phyloP scores from a whole-genome alignment of 2,797 vertebrate genomes.

The Parambassis ranga region DNA sequence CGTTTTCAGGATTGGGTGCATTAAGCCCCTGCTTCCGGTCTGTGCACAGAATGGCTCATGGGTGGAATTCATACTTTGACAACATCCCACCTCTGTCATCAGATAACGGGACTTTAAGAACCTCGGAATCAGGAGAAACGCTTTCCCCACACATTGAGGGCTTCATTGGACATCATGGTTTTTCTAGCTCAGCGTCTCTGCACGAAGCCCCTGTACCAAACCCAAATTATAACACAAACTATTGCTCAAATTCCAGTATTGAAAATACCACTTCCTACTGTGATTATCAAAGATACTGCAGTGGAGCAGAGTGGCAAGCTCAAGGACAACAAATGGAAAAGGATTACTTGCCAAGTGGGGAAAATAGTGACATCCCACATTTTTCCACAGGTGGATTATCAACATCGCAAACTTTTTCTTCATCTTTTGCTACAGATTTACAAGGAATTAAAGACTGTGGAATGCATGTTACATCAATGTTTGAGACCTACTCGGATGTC shows the following conservation, averaged over 20 bases:
- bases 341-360: slow-evolving; percentile 49
- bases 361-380: slow-evolving; percentile 40
- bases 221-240: slow-evolving; percentile 55
- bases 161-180: slow-evolving; percentile 62
- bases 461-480: slow-evolving; percentile 54
- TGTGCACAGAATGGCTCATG: slow-evolving; percentile 73
- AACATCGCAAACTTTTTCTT: slow-evolving; percentile 45
- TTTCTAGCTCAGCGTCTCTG: slow-evolving; percentile 48
- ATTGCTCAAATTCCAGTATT: slow-evolving; percentile 41
- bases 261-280: slow-evolving; percentile 60
- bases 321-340: slow-evolving; percentile 53
- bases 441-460: slow-evolving; percentile 65
- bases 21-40: slow-evolving; percentile 2
- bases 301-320: slow-evolving; percentile 62
- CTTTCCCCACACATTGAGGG: slow-evolving; percentile 65
- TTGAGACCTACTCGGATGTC: slow-evolving; percentile 76
- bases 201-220: slow-evolving; percentile 49
- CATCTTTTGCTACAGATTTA: slow-evolving; percentile 53
- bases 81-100: slow-evolving; percentile 56
- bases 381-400: slow-evolving; percentile 47
- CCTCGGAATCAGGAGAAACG: slow-evolving; percentile 60
- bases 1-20: slow-evolving; percentile 63
- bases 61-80: slow-evolving; percentile 71
- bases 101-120: slow-evolving; percentile 52
- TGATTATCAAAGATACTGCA: slow-evolving; percentile 58